These are phyloP conservation scores for Heteromormyrus szaboi DNA, from an alignment of 2,797 vertebrate species.

Conservation along the genomic window DNA sequence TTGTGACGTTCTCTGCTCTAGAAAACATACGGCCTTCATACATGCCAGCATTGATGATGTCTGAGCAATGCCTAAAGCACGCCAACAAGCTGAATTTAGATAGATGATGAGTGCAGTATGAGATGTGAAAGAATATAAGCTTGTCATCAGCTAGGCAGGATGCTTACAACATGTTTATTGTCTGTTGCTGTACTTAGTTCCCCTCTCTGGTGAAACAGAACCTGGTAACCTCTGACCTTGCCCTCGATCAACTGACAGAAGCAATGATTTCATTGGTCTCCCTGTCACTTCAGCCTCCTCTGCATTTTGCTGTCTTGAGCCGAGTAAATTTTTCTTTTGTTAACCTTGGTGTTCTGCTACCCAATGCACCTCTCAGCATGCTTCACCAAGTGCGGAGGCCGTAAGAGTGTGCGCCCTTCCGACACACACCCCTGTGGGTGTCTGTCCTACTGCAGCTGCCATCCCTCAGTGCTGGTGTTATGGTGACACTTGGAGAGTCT, in stretches of 20 bases:
- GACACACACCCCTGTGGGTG: neutral
- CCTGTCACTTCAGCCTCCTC: slow-evolving; percentile 47
- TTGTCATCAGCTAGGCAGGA: neutral
- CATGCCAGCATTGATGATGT: neutral
- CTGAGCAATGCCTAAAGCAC: neutral
- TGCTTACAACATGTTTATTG: neutral
- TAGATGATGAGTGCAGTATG: neutral
- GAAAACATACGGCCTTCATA: neutral
- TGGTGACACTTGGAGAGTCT: neutral
- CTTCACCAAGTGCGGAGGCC: neutral
- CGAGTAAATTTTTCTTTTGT: neutral
- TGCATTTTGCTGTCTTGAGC: neutral
- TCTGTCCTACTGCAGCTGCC: neutral
- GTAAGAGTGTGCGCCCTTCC: neutral
- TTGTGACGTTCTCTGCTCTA: neutral
- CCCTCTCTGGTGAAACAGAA: neutral
- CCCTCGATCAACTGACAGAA: slow-evolving; percentile 42
- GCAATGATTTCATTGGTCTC: slow-evolving; percentile 57
- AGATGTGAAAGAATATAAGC: neutral
- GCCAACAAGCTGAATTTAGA: neutral
- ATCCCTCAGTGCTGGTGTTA: neutral
- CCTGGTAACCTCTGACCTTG: neutral
- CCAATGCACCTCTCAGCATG: neutral
- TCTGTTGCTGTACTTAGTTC: neutral
- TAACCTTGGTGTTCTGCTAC: neutral